A percentile compares a stretch with the other conserved stretches of the same genome.
These are phyloP conservation scores for Marmota monax DNA, from an alignment of 2,113 vertebrate genomes.

Conservation along the genomic window DNA sequence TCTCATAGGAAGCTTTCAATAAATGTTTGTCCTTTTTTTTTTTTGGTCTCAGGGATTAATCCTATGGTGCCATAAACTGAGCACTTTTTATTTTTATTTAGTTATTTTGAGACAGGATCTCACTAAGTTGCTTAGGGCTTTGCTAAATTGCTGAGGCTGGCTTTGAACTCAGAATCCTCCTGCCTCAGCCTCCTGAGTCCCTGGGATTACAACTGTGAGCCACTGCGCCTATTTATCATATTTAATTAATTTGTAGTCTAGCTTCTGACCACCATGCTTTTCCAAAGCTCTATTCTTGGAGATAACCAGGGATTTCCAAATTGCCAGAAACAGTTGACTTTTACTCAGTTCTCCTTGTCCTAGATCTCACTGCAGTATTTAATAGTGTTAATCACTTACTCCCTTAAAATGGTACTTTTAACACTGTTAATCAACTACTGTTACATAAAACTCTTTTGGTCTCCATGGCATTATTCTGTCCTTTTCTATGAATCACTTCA, in stretches of 20 bases:
- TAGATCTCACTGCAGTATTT: conserved; percentile 28
- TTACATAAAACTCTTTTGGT: conserved; percentile 31
- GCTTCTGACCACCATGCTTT: conserved; percentile 21
- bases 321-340: background rate
- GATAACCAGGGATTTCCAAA: conserved; percentile 40
- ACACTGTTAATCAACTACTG: background rate
- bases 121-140: too few relatives aligned
- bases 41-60: too few relatives aligned
- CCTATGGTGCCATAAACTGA: too few relatives aligned
- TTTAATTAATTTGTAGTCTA: conserved; percentile 57
- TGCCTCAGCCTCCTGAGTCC: too few relatives aligned
- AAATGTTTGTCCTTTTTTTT: background rate
- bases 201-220: too few relatives aligned
- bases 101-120: too few relatives aligned
- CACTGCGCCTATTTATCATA: background rate
- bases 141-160: too few relatives aligned
- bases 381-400: background rate
- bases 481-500: conserved; percentile 31
- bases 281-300: conserved; percentile 31
- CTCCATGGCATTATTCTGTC: background rate
- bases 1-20: conserved; percentile 23
- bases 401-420: conserved; percentile 25
- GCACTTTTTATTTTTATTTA: too few relatives aligned
- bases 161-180: too few relatives aligned
- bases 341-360: conserved; percentile 43